A percentile compares a stretch with the other conserved stretches of the same genome.
Conservation (phyloP, 1,140 invertebrate species). For the Brachionus rotundiformis region DNA sequence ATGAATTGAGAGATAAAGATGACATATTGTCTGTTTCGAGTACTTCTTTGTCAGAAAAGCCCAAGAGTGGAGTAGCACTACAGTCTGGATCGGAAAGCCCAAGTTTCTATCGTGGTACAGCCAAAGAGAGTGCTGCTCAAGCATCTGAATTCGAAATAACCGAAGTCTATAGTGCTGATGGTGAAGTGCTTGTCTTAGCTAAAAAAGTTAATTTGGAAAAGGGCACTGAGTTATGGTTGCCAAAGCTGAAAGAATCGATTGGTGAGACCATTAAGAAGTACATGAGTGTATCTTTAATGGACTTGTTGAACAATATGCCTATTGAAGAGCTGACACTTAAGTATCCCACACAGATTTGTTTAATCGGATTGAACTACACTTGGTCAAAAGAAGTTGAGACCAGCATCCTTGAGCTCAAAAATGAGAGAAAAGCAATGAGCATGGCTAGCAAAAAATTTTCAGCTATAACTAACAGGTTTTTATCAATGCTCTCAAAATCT, state of each 20-base stretch:
- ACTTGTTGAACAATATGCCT: conserved; percentile 58
- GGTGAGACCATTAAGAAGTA: conserved; percentile 57
- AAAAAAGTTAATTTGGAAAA: conserved; percentile 60
- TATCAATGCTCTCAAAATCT: conserved; percentile 56
- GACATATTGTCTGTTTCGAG: background rate
- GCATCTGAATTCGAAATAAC: conserved; percentile 57
- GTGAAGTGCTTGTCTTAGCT: conserved; percentile 58
- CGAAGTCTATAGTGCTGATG: conserved; percentile 59
- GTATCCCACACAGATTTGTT: conserved; percentile 54
- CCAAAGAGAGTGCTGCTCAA: conserved; percentile 53
- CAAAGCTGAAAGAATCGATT: conserved; percentile 58
- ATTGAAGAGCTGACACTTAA: conserved; percentile 62
- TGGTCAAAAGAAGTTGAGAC: conserved; percentile 63
- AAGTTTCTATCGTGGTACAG: background rate
- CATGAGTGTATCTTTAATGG: conserved; percentile 57
- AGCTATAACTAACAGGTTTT: conserved; percentile 57
- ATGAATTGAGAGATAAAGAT: conserved; percentile 55
- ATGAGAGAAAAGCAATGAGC: conserved; percentile 62
- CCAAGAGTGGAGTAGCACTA: background rate
- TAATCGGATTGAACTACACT: conserved; percentile 56
- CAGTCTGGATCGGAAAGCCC: conserved; percentile 7
- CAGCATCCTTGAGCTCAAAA: conserved; percentile 59
- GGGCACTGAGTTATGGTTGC: conserved; percentile 61
- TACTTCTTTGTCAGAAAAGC: background rate
- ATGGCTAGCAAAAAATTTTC: conserved; percentile 58